Conservation (phyloP, 2,888 invertebrate genomes). For the Lumbricus terrestris region DNA sequence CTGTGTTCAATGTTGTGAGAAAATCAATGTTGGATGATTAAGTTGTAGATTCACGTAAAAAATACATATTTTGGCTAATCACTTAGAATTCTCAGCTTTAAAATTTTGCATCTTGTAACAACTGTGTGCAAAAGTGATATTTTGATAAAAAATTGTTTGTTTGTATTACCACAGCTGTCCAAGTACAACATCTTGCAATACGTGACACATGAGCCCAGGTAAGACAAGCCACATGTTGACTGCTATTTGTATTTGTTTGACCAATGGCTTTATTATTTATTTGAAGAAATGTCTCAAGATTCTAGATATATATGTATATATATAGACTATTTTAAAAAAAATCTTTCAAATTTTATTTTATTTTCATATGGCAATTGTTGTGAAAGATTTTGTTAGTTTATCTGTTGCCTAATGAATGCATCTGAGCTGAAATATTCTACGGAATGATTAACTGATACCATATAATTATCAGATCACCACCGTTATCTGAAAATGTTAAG, state of each 20-base stretch:
- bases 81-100: not conserved
- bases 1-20: not conserved
- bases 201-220: slow-evolving; percentile 48
- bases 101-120: not conserved
- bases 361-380: too few species aligned
- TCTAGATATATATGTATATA: too few species aligned
- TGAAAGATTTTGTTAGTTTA: too few species aligned
- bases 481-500: too few species aligned
- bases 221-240: slow-evolving; percentile 20
- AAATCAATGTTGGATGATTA: not conserved
- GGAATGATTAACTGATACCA: too few species aligned
- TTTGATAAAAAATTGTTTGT: not conserved
- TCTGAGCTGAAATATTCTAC: too few species aligned
- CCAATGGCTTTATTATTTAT: not conserved
- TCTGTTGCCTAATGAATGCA: too few species aligned
- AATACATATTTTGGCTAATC: not conserved
- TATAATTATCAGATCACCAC: too few species aligned
- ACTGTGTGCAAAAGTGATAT: not conserved
- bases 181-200: slow-evolving; percentile 57
- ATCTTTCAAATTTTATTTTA: too few species aligned
- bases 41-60: not conserved
- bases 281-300: not conserved
- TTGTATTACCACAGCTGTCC: not conserved
- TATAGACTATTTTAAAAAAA: too few species aligned
- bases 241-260: not conserved